A percentile compares a stretch with the other conserved stretches of the same genome.
These are phyloP conservation scores for Trichonephila clavipes DNA, from an alignment of 1,140 invertebrate species.

Conservation along the genomic window DNA sequence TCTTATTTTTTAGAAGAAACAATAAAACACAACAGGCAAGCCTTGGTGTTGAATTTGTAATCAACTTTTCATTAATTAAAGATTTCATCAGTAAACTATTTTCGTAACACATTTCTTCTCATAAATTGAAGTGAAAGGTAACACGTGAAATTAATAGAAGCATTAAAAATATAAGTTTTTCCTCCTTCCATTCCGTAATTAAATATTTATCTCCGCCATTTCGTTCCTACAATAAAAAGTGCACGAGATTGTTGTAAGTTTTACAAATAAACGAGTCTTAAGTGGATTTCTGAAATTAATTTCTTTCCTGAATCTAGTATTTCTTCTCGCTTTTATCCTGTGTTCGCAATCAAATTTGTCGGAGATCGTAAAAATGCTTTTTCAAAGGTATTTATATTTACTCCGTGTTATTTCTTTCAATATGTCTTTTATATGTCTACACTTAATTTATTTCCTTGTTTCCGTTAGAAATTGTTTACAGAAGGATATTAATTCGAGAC, in stretches of 20 bases:
- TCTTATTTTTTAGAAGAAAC: not conserved
- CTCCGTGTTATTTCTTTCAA: no score
- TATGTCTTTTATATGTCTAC: no score
- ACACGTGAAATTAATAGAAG: not conserved
- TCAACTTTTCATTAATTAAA: constrained; percentile 1
- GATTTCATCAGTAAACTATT: not conserved
- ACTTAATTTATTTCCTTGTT: no score
- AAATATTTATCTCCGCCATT: not conserved
- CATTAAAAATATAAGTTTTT: not conserved
- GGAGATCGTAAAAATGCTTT: not conserved
- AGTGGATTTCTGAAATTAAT: not conserved
- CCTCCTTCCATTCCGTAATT: not conserved
- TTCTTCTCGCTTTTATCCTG: not conserved
- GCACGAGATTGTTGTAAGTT: not conserved
- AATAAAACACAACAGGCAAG: not conserved
- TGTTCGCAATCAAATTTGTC: not conserved
- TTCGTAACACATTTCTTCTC: not conserved
- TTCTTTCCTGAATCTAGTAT: not conserved
- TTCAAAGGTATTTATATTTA: not conserved
- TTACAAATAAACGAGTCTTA: not conserved
- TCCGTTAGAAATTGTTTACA: no score
- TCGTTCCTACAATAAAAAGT: not conserved
- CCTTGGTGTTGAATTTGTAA: not conserved
- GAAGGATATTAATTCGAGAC: not conserved
- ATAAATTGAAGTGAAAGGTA: not conserved